Evolutionary conservation across 2,113 vertebrate genomes (phyloP).

Genomic region (Solea solea): DNA sequence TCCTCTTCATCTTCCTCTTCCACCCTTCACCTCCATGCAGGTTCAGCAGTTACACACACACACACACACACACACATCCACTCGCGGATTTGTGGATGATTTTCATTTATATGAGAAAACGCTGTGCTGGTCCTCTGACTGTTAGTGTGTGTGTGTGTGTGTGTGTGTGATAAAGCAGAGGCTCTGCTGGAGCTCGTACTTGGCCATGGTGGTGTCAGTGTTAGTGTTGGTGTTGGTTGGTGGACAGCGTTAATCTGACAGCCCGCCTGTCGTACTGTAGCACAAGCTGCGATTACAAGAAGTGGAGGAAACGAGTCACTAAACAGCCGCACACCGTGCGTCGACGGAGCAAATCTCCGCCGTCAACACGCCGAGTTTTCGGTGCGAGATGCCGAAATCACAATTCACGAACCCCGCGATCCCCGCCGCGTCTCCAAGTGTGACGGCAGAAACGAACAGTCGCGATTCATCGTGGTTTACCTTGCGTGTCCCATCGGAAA

Average conservation of each 20-base stretch:
- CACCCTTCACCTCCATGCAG: conserved; percentile 38
- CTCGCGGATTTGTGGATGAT: background rate
- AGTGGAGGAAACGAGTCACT: conserved; percentile 32
- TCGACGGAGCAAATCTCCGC: conserved; percentile 12
- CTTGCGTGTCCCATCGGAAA: conserved; percentile 60
- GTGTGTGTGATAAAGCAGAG: too few relatives aligned
- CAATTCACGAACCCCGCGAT: conserved; percentile 18
- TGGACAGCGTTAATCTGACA: conserved; percentile 60
- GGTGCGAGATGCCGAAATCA: conserved; percentile 6
- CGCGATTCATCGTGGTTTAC: conserved; percentile 56
- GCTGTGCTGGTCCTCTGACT: background rate
- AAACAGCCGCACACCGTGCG: conserved; percentile 43
- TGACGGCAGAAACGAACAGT: conserved; percentile 44
- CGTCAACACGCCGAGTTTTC: conserved; percentile 28
- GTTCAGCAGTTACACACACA: conserved; percentile 33
- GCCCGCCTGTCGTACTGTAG: conserved; percentile 57
- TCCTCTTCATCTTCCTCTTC: conserved; percentile 6
- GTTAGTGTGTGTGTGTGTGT: too few relatives aligned
- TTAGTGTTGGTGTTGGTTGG: conserved; percentile 47
- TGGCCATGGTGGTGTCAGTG: conserved; percentile 48
- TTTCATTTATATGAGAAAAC: background rate
- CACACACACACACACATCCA: conserved; percentile 31
- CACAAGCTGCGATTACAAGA: conserved; percentile 58
- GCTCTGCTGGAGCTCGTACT: conserved; percentile 56
- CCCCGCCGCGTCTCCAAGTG: conserved; percentile 53